These are phyloP conservation scores for Pilophorus perplexus DNA, from an alignment of 2,888 invertebrate genomes.

Conservation along the genomic window DNA sequence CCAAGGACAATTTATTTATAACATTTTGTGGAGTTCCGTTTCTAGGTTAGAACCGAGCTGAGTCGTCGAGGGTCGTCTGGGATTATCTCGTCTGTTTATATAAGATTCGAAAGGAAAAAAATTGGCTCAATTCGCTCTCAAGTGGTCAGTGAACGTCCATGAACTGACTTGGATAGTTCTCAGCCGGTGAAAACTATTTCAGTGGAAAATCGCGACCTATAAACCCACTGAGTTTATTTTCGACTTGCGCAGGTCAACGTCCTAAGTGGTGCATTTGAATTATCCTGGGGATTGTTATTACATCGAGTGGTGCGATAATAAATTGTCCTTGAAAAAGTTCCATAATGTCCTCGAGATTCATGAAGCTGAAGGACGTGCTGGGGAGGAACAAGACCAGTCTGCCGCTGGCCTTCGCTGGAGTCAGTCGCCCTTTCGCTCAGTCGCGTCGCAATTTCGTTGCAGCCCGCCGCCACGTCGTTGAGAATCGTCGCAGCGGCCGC, in stretches of 20 bases:
- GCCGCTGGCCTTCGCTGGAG: not conserved
- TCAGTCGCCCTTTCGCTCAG: constrained; percentile 4
- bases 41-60: constrained; percentile 13
- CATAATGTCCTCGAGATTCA: constrained; percentile 18
- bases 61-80: constrained; percentile 1
- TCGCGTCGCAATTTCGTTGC: too few relatives aligned
- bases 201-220: too few relatives aligned
- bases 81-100: constrained; percentile 3
- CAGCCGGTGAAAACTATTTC: too few relatives aligned
- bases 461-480: too few relatives aligned
- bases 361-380: constrained; percentile 25
- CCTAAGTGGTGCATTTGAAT: too few relatives aligned
- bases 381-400: too few relatives aligned
- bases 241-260: too few relatives aligned
- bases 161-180: not conserved
- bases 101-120: not conserved
- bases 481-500: not conserved
- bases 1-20: too few relatives aligned
- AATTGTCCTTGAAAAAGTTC: not conserved
- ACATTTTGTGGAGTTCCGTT: not conserved
- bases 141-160: not conserved
- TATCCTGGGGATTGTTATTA: not conserved
- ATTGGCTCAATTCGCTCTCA: not conserved
- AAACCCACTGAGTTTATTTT: too few relatives aligned
- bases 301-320: not conserved